Base-by-base conservation (phyloP, 2,888 invertebrate genomes). In the Caenorhabditis sp. region DNA sequence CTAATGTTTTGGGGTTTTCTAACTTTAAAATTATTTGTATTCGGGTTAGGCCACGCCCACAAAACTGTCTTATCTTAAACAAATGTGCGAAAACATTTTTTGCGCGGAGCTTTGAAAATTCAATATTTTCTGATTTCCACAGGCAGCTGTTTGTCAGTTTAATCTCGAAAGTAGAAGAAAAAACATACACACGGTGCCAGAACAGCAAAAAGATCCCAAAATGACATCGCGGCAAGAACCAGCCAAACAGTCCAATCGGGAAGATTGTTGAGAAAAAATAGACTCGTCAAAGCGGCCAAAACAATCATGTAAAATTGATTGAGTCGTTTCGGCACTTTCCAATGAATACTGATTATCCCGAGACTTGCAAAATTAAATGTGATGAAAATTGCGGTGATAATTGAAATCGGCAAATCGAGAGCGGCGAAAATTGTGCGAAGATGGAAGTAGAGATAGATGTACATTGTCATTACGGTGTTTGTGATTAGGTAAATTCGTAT, bases 161-260 rank as follows among this genome's bases (percentile, higher is more conserved):
- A 50, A 12, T 14, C 50, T 5, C n/a, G 14, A 12, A 50, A 19
- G n/a, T 12, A 10, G 50, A 19, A 50, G 5, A 50, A 19, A 43
- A 43, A 43, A 43, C 57, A n/a, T 19, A 36, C 57, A 58, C 60
- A 67, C 1, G 72, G 72, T 0, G 72, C 58, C 3, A 67, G n/a
- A 12, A 72, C 72, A 10, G 72, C 72, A 21, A 72, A 17, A 1
- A 72, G 53, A 37, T 72, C 72, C 72, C 72, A 72, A 3, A 67
- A 2, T 0, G 64, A 67, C 24, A 72, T 53, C 0, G 37, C 37
- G 0, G 37, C 17, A 0, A 67, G n/a, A 12, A 53, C 61, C 3
- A 64, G 23, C 72, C 72, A 72, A 36, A 72, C 72, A 31, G 64
- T 67, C 72, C 72, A 72, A 43, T 72, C 72, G 0, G 72, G 67